These are phyloP conservation scores for Microctenopoma steveboyesi DNA, from an alignment of 2,797 vertebrate genomes.

Conservation along the genomic window DNA sequence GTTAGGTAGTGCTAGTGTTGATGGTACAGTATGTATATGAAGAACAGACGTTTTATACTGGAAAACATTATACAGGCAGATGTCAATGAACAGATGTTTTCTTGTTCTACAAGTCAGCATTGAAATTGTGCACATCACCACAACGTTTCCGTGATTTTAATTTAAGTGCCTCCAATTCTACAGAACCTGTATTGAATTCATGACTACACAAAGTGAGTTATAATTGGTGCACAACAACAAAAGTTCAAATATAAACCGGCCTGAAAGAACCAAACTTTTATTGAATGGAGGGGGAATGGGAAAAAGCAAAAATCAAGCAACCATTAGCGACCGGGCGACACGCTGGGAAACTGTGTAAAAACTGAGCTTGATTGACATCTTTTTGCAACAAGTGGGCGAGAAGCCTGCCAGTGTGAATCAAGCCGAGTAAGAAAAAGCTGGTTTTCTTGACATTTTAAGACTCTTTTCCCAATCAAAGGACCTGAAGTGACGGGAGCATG, in stretches of 20 bases:
- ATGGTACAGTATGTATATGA: not conserved
- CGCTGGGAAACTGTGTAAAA: constrained; percentile 43
- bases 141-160: no score
- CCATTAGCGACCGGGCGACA: constrained; percentile 33
- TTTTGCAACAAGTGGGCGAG: constrained; percentile 34
- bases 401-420: constrained; percentile 41
- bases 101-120: no score
- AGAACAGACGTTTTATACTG: not conserved
- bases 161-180: no score
- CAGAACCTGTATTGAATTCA: no score
- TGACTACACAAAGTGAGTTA: no score
- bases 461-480: constrained; percentile 50
- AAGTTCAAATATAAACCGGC: constrained; percentile 16
- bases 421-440: constrained; percentile 29
- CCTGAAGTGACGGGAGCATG: constrained; percentile 11
- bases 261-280: constrained; percentile 23
- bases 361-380: constrained; percentile 58
- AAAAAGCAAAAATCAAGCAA: constrained; percentile 53
- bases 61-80: no score
- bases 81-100: no score
- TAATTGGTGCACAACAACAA: constrained; percentile 7
- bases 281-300: not conserved
- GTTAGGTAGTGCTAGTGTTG: no score
- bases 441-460: constrained; percentile 35
- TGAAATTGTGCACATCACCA: no score